Percentiles rank a stretch among this genome's conserved stretches.
phyloP scores from a whole-genome alignment of 2,113 vertebrate species.

The Vulpes ferrilata region DNA sequence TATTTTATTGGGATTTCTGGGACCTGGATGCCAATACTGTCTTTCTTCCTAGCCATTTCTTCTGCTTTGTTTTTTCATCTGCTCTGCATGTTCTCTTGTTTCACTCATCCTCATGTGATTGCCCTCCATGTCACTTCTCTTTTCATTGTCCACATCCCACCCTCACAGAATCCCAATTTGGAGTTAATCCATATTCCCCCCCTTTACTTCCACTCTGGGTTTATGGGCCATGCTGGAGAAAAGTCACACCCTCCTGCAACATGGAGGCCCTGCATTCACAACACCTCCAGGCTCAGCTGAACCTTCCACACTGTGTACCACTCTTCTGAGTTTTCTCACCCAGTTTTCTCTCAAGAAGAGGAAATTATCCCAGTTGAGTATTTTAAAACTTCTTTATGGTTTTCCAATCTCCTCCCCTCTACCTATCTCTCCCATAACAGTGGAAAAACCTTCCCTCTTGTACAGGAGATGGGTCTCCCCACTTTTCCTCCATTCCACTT shows the following conservation, averaged over 20 bases:
- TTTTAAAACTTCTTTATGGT: not conserved
- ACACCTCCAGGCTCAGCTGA: not conserved
- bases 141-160: not conserved
- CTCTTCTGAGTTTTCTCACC: too few species aligned
- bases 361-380: not conserved
- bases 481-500: not conserved
- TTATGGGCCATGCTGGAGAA: not conserved
- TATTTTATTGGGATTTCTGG: not conserved
- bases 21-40: too few species aligned
- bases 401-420: not conserved
- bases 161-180: too few species aligned
- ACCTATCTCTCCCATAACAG: not conserved
- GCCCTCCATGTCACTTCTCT: accelerated
- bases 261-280: not conserved
- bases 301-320: too few species aligned
- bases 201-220: not conserved
- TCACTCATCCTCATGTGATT: not conserved
- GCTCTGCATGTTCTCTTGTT: not conserved
- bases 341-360: not conserved
- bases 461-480: accelerated
- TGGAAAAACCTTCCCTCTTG: accelerated
- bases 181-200: not conserved
- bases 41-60: too few species aligned
- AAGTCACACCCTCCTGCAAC: not conserved
- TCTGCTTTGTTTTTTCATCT: not conserved